Evolutionary conservation across 2,113 vertebrate species (phyloP).

Genomic region (Cephalophus harveyi): DNA sequence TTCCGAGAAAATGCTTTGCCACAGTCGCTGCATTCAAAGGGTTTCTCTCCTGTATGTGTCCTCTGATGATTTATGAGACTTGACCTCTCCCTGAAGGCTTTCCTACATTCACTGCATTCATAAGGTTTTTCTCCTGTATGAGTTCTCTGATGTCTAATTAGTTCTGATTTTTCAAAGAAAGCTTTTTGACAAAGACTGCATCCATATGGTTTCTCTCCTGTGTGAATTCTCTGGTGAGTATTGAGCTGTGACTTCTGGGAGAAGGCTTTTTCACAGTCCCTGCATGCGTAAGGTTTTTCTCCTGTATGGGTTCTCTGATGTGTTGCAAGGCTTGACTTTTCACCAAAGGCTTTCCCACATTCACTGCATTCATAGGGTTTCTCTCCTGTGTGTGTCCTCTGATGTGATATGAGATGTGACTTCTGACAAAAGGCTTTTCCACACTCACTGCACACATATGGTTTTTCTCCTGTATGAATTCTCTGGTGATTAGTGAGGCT

Average conservation of each 20-base stretch:
- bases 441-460: slow-evolving; percentile 57
- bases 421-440: slow-evolving; percentile 60
- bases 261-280: slow-evolving; percentile 52
- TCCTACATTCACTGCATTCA: slow-evolving; percentile 64
- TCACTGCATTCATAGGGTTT: slow-evolving; percentile 52
- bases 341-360: slow-evolving; percentile 62
- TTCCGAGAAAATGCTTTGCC: slow-evolving; percentile 68
- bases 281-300: slow-evolving; percentile 60
- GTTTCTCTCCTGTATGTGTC: slow-evolving; percentile 77
- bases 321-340: slow-evolving; percentile 59
- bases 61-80: slow-evolving; percentile 68
- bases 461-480: slow-evolving; percentile 65
- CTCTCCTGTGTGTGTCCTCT: slow-evolving; percentile 52
- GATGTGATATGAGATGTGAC: slow-evolving; percentile 58
- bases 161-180: slow-evolving; percentile 59
- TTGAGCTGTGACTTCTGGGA: slow-evolving; percentile 58
- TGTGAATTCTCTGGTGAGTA: slow-evolving; percentile 61
- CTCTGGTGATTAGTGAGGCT: slow-evolving; percentile 59
- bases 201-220: slow-evolving; percentile 56
- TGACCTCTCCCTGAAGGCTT: slow-evolving; percentile 64
- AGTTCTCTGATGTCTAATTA: slow-evolving; percentile 81
- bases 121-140: slow-evolving; percentile 66
- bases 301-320: slow-evolving; percentile 56
- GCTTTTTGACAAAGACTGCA: slow-evolving; percentile 62
- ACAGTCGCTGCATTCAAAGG: slow-evolving; percentile 79